These are phyloP conservation scores for Villa cingulata DNA, from an alignment of 2,888 invertebrate species.

Conservation along the genomic window DNA sequence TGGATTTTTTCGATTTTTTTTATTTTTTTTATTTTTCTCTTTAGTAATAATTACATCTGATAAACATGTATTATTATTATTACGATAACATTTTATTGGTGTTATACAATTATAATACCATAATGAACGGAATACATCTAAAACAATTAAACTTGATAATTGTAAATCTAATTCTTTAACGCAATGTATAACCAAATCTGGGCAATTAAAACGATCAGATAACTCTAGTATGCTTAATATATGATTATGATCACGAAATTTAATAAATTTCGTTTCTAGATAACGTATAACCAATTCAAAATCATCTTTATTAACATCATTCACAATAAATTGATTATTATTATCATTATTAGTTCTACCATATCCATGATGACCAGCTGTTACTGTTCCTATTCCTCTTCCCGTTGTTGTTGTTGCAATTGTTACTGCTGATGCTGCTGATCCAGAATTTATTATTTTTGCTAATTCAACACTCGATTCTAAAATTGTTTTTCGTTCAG, in stretches of 20 bases:
- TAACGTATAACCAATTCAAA: slow-evolving; percentile 33
- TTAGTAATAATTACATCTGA: slow-evolving; percentile 23
- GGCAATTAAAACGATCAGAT: slow-evolving; percentile 34
- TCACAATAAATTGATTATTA: slow-evolving; percentile 34
- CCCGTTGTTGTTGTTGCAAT: too few relatives aligned
- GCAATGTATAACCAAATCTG: slow-evolving; percentile 34
- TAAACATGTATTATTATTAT: slow-evolving; percentile 15
- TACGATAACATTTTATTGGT: slow-evolving; percentile 21
- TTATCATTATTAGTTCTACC: too few relatives aligned
- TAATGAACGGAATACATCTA: slow-evolving; percentile 32
- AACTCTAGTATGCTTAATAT: slow-evolving; percentile 33
- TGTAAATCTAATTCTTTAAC: slow-evolving; percentile 35
- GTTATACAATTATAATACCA: slow-evolving; percentile 35
- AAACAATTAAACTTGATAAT: slow-evolving; percentile 30
- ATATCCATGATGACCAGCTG: too few relatives aligned
- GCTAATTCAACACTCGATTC: slow-evolving; percentile 34
- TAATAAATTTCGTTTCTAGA: slow-evolving; percentile 34
- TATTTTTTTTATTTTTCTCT: slow-evolving; percentile 16
- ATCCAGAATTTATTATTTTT: slow-evolving; percentile 32
- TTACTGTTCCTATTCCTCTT: too few relatives aligned
- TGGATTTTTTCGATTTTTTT: slow-evolving; percentile 9
- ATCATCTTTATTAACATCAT: slow-evolving; percentile 32
- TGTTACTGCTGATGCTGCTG: slow-evolving; percentile 32
- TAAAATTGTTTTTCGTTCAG: slow-evolving; percentile 30
- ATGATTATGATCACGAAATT: slow-evolving; percentile 33